Base-by-base conservation (phyloP, 2,113 vertebrate species). In the Brachyhypopomus occidentalis region DNA sequence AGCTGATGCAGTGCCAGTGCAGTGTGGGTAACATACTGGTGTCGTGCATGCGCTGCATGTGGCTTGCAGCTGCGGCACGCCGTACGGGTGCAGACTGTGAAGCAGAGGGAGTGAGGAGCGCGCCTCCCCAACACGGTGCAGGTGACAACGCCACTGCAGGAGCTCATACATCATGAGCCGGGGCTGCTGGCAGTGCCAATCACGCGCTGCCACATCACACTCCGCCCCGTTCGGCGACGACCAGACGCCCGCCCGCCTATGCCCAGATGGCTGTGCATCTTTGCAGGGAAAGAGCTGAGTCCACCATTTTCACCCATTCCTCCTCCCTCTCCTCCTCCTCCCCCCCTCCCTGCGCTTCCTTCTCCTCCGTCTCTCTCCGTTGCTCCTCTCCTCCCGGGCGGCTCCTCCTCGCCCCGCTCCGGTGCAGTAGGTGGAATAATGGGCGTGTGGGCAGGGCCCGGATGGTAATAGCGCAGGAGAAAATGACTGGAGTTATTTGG, bases 121-220 rank as follows among this genome's bases (percentile, higher is more conserved):
- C 93, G 91, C 95, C 95, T 93, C 95, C 92, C 95, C 95, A 93
- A 95, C 95, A 94, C 95, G 92, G 92, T 95, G 95, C 95, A 94
- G 95, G 96, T 98, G 98, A 99, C 98, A 97, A 98, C 97, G 93
- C 95, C 95, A 95, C 96, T 97, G 97, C 95, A 97, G 97, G 97
- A 99, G 98, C 97, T 98, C 97, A 99, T 99, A 98, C 94, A 99
- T 99, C 98, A 99, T 98, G 95, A 95, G 95, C 95, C 96, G 96
- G 95, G 92, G 92, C 95, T 96, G 95, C 94, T 96, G 96, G 96
- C 95, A 95, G 95, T 95, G 95, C 95, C 93, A 96, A 96, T 95
- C 94, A 96, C 96, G 95, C 97, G 94, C 95, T 95, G 96, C 98
- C 96, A 96, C 95, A 95, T 96, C 95, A 94, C 94, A 94, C 97